A percentile compares a stretch with the other conserved stretches of the same genome.
Evolutionary conservation across 2,113 vertebrate genomes (phyloP).

Genomic region (Phaetusa simplex): DNA sequence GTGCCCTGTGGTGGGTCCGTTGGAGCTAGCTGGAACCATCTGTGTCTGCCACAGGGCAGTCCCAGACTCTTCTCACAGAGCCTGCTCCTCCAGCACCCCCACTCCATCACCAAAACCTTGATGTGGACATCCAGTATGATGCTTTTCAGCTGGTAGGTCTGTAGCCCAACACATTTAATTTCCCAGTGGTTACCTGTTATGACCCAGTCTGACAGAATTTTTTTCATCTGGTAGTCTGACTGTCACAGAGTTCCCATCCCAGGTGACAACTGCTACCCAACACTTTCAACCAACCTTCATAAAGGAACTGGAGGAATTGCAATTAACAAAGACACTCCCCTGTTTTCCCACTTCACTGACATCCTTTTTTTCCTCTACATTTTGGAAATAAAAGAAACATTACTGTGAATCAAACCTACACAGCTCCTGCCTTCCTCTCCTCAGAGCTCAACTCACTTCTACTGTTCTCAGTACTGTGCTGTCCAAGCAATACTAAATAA

Average conservation of each 20-base stretch:
- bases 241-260: not conserved
- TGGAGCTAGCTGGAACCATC: fast-evolving
- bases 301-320: not conserved
- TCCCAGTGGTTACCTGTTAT: not conserved
- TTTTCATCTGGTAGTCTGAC: not conserved
- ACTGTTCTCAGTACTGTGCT: not conserved
- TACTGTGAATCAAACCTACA: not conserved
- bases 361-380: not conserved
- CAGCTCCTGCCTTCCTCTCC: not conserved
- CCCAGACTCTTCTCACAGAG: not conserved
- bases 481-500: not conserved
- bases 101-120: not conserved
- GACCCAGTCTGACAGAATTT: not conserved
- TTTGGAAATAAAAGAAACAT: not conserved
- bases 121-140: not conserved
- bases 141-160: not conserved
- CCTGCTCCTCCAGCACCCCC: not conserved
- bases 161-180: not conserved
- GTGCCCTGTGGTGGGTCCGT: fast-evolving
- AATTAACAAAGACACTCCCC: not conserved
- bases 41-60: not conserved
- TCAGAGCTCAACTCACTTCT: not conserved
- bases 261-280: not conserved
- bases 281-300: not conserved
- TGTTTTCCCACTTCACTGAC: not conserved